Percentiles rank a stretch among this genome's conserved stretches.
Evolutionary conservation across 2,797 vertebrate genomes (phyloP).

Genomic region (Xyrichtys novacula): DNA sequence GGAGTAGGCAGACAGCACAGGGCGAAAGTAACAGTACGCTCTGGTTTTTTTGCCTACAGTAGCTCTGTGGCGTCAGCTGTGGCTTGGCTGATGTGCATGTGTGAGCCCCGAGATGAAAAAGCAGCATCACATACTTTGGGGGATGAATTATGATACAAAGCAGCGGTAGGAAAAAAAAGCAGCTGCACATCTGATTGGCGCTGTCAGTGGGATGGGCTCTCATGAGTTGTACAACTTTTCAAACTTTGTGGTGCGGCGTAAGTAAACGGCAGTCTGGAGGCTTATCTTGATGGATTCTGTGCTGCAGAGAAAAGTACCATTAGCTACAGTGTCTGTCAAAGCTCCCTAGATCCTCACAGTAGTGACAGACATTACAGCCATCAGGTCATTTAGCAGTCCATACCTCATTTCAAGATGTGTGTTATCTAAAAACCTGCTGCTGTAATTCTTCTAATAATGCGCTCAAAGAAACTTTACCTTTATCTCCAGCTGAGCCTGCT

Average conservation of each 20-base stretch:
- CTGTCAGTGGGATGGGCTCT: slow-evolving; percentile 50
- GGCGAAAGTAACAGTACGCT: slow-evolving; percentile 74
- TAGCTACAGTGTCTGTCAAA: slow-evolving; percentile 70
- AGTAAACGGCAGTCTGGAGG: slow-evolving; percentile 57
- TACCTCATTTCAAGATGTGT: slow-evolving; percentile 35
- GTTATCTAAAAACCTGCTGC: slow-evolving; percentile 34
- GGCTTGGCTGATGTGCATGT: slow-evolving; percentile 77
- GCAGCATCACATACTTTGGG: slow-evolving; percentile 72
- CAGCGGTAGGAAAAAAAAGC: slow-evolving; percentile 60
- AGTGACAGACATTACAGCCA: slow-evolving; percentile 33
- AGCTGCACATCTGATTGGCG: slow-evolving; percentile 67
- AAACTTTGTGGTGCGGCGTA: slow-evolving; percentile 65
- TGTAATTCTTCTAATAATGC: slow-evolving; percentile 7
- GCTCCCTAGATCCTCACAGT: slow-evolving; percentile 37
- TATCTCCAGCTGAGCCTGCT: slow-evolving; percentile 7
- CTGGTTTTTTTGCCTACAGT: slow-evolving; percentile 84
- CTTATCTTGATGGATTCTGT: slow-evolving; percentile 81
- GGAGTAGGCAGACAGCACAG: slow-evolving; percentile 62
- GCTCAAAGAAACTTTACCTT: slow-evolving; percentile 6
- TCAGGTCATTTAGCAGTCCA: slow-evolving; percentile 41
- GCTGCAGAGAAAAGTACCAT: slow-evolving; percentile 67
- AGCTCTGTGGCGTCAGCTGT: slow-evolving; percentile 80
- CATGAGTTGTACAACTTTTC: slow-evolving; percentile 57
- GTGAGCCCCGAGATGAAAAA: slow-evolving; percentile 80
- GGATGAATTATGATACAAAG: slow-evolving; percentile 76